Percentiles rank a stretch among this genome's conserved stretches.
Conservation (phyloP, 2,113 vertebrate species). For the Limnothrissa miodon region DNA sequence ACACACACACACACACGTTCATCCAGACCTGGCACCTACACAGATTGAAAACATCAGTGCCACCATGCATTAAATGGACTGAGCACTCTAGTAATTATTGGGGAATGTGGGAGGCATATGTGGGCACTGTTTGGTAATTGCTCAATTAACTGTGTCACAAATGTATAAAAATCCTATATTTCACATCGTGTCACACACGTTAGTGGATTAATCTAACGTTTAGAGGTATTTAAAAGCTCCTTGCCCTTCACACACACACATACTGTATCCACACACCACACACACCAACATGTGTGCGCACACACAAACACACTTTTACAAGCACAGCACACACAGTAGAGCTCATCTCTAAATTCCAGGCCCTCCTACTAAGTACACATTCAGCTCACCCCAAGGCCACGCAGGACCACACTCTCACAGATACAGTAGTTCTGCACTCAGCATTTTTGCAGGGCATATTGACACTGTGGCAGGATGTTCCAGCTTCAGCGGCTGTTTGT, state of each 20-base stretch:
- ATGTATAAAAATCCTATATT: not conserved
- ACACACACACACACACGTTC: not conserved
- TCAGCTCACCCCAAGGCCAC: not conserved
- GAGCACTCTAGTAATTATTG: not conserved
- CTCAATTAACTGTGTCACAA: not conserved
- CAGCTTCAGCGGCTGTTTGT: conserved; percentile 60
- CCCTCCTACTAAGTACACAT: conserved; percentile 19
- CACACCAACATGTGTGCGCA: not conserved
- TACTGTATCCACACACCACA: not conserved
- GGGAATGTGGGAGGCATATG: not conserved
- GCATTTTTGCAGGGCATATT: conserved; percentile 60
- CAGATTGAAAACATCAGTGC: not conserved
- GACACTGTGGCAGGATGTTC: conserved; percentile 64
- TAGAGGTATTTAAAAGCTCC: no score
- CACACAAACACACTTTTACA: conserved; percentile 7
- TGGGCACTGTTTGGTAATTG: not conserved
- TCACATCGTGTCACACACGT: not conserved
- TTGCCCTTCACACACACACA: no score
- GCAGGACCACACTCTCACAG: conserved; percentile 9
- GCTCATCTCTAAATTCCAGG: conserved; percentile 20
- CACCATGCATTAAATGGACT: not conserved
- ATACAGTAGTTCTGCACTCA: conserved; percentile 55
- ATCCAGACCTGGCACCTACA: not conserved
- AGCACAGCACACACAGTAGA: not conserved
- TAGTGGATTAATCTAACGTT: not conserved